phyloP scores from a whole-genome alignment of 2,888 invertebrate species.

The Leptopilina syphax region DNA sequence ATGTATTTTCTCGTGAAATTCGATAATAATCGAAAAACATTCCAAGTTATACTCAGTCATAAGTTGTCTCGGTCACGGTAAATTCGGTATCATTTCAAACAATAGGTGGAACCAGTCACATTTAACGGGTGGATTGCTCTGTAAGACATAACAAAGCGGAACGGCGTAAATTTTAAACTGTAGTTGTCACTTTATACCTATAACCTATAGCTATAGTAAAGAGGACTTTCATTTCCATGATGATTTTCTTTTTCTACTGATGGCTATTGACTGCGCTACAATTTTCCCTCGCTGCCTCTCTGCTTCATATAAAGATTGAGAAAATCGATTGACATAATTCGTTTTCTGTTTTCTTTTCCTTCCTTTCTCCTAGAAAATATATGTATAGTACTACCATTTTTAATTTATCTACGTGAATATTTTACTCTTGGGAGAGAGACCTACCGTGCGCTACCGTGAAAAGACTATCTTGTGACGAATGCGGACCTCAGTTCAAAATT shows the following conservation, averaged over 20 bases:
- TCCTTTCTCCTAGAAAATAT: slow-evolving; percentile 49
- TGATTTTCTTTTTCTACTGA: slow-evolving; percentile 8
- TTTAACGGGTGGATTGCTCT: slow-evolving; percentile 57
- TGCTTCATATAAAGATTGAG: slow-evolving; percentile 55
- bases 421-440: slow-evolving; percentile 46
- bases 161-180: slow-evolving; percentile 70
- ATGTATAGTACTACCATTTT: slow-evolving; percentile 6
- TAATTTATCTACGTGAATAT: slow-evolving; percentile 3
- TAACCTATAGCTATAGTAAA: slow-evolving; percentile 17
- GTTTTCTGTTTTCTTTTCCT: slow-evolving; percentile 51
- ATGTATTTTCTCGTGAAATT: not conserved
- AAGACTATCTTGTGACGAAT: slow-evolving; percentile 71
- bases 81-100: slow-evolving; percentile 69
- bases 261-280: slow-evolving; percentile 50
- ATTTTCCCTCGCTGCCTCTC: slow-evolving; percentile 10
- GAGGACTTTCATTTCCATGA: slow-evolving; percentile 55
- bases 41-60: slow-evolving; percentile 48
- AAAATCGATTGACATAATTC: slow-evolving; percentile 58
- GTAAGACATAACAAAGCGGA: slow-evolving; percentile 62
- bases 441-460: slow-evolving; percentile 54
- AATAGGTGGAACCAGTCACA: slow-evolving; percentile 72
- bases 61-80: slow-evolving; percentile 65
- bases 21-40: slow-evolving; percentile 44
- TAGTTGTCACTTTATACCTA: slow-evolving; percentile 54
- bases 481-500: slow-evolving; percentile 62